Conservation (phyloP, 2,888 invertebrate species). For the Andrena dorsata region DNA sequence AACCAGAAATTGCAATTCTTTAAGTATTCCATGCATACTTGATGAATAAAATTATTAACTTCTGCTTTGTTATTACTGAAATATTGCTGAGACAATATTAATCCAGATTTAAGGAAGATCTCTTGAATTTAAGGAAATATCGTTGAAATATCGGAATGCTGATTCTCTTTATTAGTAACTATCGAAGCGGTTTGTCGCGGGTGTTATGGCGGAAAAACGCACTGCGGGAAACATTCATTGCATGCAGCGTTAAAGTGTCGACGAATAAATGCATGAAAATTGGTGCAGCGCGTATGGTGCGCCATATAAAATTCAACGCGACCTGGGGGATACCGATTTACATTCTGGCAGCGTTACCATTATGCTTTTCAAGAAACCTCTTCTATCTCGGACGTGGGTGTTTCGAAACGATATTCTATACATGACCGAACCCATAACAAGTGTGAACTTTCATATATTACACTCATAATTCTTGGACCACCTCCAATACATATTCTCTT, state of each 20-base stretch:
- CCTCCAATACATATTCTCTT: too few relatives aligned
- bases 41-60: too few relatives aligned
- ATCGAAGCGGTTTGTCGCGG: constrained; percentile 21
- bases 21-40: too few relatives aligned
- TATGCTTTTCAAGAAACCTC: constrained; percentile 4
- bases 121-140: too few relatives aligned
- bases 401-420: constrained; percentile 2
- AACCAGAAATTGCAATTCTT: too few relatives aligned
- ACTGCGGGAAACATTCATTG: constrained; percentile 53
- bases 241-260: constrained; percentile 52
- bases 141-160: neutral
- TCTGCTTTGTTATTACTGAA: too few relatives aligned
- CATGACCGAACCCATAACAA: neutral
- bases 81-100: too few relatives aligned
- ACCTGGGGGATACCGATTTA: constrained; percentile 23
- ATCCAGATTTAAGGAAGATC: too few relatives aligned
- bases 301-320: constrained; percentile 44
- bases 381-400: constrained; percentile 6
- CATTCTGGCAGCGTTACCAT: constrained; percentile 27
- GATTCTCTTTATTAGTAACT: neutral
- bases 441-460: too few relatives aligned
- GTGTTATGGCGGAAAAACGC: constrained; percentile 33
- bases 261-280: constrained; percentile 67
- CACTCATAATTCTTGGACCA: too few relatives aligned
- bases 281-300: constrained; percentile 40